Evolutionary conservation across 1,140 invertebrate genomes (phyloP), one percentile per base, ranked within the genome.

Genomic region (Parasteatoda tepidariorum): DNA sequence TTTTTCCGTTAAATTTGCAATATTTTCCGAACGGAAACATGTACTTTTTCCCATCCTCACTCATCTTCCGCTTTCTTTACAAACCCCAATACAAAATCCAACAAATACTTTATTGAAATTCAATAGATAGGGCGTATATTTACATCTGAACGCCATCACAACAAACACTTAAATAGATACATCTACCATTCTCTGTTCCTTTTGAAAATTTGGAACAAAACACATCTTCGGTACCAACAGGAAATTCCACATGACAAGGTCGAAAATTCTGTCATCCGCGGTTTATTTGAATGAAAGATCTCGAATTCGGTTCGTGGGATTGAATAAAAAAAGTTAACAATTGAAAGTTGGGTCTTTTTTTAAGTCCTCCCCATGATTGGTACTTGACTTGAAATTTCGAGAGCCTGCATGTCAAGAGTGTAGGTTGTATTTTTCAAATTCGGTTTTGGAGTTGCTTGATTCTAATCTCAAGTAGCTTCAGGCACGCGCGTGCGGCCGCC

Each of bases 151-250:
- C 31, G 62, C 31, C 57, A 75, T 57, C 73, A 61, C 73, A 75
- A 75, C 73, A 75, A 75, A 75, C 73, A 75, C 55, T 75, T 75
- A 61, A 48, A n/a, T 22, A 28, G 57, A 75, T 22, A 75, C 34
- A 55, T 61, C 61, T 24, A 31, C 7, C 4, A 22, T 26, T 24
- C 55, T 6, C n/a, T n/a, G n/a, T 28, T 26, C 9, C 9, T 9
- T 48, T 48, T 41, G 24, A 26, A 61, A 66, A 66, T 33, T 18
- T 28, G 6, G 55, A 73, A 62, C 38, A 48, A 66, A 75, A 75
- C 73, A 38, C 18, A 75, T 38, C 7, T 7, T 22, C 28, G 59
- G 31, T 61, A 75, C 59, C 73, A 75, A 75, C 73, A 75, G 73
- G 73, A 75, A 75, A 75, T 75, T 75, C 73, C 59, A 13, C 30